These are phyloP conservation scores for Sciaenops ocellatus DNA, from an alignment of 2,797 vertebrate genomes.

Conservation along the genomic window DNA sequence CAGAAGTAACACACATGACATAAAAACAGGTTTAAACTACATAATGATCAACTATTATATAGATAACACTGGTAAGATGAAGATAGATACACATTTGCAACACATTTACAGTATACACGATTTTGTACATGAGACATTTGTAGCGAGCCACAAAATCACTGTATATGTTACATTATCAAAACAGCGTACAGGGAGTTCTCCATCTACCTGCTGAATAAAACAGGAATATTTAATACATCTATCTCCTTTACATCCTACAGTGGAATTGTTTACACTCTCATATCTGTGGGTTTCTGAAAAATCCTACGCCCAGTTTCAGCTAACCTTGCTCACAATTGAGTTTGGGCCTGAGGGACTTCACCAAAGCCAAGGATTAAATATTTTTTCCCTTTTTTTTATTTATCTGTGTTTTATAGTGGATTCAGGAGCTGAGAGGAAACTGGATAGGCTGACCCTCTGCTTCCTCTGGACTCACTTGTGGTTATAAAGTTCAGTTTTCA, in stretches of 20 bases:
- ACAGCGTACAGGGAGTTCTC: no score
- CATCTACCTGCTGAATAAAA: conserved; percentile 19
- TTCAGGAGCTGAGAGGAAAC: conserved; percentile 13
- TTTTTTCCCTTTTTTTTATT: conserved; percentile 5
- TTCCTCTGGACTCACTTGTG: conserved; percentile 23
- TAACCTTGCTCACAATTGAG: conserved; percentile 50
- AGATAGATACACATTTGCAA: not conserved
- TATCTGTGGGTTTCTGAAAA: conserved; percentile 37
- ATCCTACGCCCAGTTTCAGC: conserved; percentile 31
- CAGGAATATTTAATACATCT: conserved; percentile 19
- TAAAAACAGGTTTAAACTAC: not conserved
- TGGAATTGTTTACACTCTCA: conserved; percentile 35
- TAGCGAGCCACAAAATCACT: not conserved
- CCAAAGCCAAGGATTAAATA: conserved; percentile 36
- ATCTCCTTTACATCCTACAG: not conserved
- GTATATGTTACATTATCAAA: no score
- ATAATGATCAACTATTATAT: not conserved
- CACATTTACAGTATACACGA: not conserved
- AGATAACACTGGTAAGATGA: not conserved
- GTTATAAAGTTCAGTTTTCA: conserved; percentile 23
- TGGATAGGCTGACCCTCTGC: conserved; percentile 2
- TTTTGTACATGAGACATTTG: not conserved
- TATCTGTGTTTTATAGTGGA: conserved; percentile 27
- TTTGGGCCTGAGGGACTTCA: conserved; percentile 39
- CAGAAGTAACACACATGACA: not conserved